Evolutionary conservation across 1,140 invertebrate species (phyloP).

Genomic region (Nebria ingens): DNA sequence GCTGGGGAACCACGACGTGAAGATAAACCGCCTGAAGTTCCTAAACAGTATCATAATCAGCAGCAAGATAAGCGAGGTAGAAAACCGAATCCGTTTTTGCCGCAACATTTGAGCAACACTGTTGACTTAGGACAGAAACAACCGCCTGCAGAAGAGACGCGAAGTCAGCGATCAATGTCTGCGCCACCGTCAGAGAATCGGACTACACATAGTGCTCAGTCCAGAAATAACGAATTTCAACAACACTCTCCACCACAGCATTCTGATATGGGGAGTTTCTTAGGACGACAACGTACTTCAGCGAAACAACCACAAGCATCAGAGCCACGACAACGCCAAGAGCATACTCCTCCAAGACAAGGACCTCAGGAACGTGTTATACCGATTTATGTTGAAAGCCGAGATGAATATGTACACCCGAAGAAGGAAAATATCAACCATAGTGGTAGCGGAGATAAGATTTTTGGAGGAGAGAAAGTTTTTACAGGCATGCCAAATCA

Average conservation of each 20-base stretch:
- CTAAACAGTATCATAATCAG: constrained; percentile 26
- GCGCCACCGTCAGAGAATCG: constrained; percentile 48
- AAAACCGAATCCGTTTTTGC: constrained; percentile 35
- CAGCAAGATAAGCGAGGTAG: constrained; percentile 16
- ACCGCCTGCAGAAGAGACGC: constrained; percentile 42
- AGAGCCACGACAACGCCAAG: constrained; percentile 27
- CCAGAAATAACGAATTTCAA: constrained; percentile 19
- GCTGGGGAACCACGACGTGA: constrained; percentile 6
- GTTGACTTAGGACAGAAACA: constrained; percentile 64
- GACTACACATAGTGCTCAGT: constrained; percentile 39
- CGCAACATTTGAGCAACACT: constrained; percentile 62
- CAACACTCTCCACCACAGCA: constrained; percentile 14
- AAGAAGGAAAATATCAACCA: constrained; percentile 23
- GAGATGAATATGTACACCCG: constrained; percentile 61
- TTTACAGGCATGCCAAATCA: background rate
- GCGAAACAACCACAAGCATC: constrained; percentile 27
- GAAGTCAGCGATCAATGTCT: constrained; percentile 56
- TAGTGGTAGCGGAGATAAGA: background rate
- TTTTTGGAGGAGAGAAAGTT: background rate
- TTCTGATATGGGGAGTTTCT: constrained; percentile 19
- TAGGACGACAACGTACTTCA: constrained; percentile 18
- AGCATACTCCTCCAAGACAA: constrained; percentile 16
- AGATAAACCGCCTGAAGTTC: constrained; percentile 19
- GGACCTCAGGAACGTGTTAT: constrained; percentile 60
- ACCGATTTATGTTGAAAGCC: constrained; percentile 76